A percentile compares a stretch with the other conserved stretches of the same genome.
Conservation (phyloP, 1,140 invertebrate genomes). For the Chironomus tepperi region DNA sequence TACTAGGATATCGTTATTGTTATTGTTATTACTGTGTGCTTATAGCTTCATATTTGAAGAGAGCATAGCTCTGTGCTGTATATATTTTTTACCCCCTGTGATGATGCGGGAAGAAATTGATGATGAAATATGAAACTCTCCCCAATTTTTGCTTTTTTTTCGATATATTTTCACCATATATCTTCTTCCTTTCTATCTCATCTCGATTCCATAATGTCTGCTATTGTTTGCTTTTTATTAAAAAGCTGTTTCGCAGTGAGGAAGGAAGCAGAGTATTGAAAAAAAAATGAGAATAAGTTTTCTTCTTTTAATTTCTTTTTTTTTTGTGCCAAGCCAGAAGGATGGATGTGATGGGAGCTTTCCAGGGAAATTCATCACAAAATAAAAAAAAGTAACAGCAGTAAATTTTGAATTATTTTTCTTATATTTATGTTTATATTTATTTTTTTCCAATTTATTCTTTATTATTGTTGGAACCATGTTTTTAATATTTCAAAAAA, state of each 20-base stretch:
- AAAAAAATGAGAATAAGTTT: background rate
- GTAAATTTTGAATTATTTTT: no score
- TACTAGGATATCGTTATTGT: background rate
- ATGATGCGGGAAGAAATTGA: background rate
- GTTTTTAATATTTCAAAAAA: no score
- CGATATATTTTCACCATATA: background rate
- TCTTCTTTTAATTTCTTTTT: no score
- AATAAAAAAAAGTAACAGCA: background rate
- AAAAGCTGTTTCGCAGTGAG: background rate
- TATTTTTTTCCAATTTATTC: no score
- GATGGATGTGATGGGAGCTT: slow-evolving; percentile 1
- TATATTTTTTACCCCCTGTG: background rate
- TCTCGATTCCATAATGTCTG: background rate
- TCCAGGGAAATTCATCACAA: slow-evolving; percentile 12
- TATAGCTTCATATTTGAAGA: no score
- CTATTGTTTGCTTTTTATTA: background rate
- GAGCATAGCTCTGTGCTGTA: background rate
- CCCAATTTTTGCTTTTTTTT: no score
- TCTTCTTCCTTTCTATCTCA: background rate
- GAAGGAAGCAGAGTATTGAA: background rate
- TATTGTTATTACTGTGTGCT: no score
- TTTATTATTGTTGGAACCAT: no score
- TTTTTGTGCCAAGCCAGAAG: background rate
- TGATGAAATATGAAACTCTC: slow-evolving; percentile 1
- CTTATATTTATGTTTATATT: no score